Evolutionary conservation across 1,140 invertebrate genomes (phyloP).

Genomic region (Gryllus bimaculatus): DNA sequence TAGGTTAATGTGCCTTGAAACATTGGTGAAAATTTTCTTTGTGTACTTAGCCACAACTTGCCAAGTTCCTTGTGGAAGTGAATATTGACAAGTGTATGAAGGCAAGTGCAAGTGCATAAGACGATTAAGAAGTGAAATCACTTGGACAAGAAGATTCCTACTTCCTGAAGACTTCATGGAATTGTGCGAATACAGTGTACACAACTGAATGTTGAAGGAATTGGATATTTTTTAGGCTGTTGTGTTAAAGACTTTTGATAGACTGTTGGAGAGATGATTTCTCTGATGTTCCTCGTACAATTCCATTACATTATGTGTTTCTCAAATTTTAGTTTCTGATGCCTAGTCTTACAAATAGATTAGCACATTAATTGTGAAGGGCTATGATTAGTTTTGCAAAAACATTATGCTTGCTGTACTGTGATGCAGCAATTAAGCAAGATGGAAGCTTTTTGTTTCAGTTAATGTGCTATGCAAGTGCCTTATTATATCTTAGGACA

Average conservation of each 20-base stretch:
- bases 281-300: background rate
- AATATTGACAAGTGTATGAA: background rate
- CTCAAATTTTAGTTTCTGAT: background rate
- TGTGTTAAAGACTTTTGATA: background rate
- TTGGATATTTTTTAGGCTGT: background rate
- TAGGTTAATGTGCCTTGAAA: background rate
- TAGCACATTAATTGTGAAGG: background rate
- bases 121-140: background rate
- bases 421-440: too few relatives aligned
- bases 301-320: background rate
- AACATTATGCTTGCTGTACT: too few relatives aligned
- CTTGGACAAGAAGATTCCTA: background rate
- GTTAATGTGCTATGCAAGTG: too few relatives aligned
- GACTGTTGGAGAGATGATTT: background rate
- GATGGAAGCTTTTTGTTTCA: too few relatives aligned
- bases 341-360: background rate
- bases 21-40: background rate
- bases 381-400: too few relatives aligned
- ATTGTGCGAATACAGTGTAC: background rate
- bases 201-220: background rate
- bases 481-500: too few relatives aligned
- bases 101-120: background rate
- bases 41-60: slow-evolving; percentile 3
- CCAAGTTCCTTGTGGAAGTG: background rate
- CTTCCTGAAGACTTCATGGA: background rate